Evolutionary conservation across 2,888 invertebrate genomes (phyloP), one percentile per base, ranked within the genome.

Genomic region (Caenorhabditis sp.): DNA sequence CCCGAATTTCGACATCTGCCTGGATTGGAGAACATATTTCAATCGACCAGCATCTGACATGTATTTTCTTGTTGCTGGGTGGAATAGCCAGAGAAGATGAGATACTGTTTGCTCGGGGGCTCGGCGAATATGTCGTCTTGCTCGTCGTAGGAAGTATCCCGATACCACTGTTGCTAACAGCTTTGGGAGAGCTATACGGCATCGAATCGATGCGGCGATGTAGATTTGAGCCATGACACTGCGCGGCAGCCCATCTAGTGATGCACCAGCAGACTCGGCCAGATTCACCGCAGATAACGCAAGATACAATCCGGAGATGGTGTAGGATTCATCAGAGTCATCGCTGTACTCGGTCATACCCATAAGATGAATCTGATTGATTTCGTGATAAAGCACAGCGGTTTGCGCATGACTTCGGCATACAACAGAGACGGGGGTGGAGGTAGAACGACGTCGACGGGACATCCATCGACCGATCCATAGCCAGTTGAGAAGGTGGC

Each of bases 341-440:
- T 75, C 60, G 21, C 53, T 58, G 38, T 74, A 61, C n/a, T 71
- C 76, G 14, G 72, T 60, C 17, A 74, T 77, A 8, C 85, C 86
- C 61, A 86, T 72, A 25, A 86, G 64, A 70, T 86, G 84, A 26
- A 86, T 62, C 59, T 77, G 80, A 74, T 87, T 82, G 43, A 87
- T 75, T 56, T 87, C 84, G 73, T 87, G 86, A 66, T 86, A 87
- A 56, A 87, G 75, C 23, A 86, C 64, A 17, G 87, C 85, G 1
- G 87, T 83, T 38, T 85, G 83, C 0, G 87, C 87, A 60, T 87
- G 86, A 43, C 84, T 84, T 53, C 78, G 73, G 63, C 87, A 84
- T 1, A 87, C 87, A 4, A 83, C 80, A 1, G 81, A 65, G 7
- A 76, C 77, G 25, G 86, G 78, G 53, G 77, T 83, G 21, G 71